phyloP scores from a whole-genome alignment of 2,888 invertebrate species.

The Apamea monoglypha region DNA sequence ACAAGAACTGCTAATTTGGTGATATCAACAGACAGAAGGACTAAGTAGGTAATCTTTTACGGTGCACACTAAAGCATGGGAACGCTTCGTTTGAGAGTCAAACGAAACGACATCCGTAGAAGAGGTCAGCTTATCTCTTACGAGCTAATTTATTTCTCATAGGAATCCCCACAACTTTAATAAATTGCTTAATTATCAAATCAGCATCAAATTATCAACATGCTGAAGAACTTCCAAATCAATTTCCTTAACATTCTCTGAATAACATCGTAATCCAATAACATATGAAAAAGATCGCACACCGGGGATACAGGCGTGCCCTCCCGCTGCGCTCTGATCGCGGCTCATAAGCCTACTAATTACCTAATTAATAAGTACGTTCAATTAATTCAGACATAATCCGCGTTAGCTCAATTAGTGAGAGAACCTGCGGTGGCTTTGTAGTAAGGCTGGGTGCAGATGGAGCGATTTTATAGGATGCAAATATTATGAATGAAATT shows the following conservation, averaged over 20 bases:
- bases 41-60: not conserved
- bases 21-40: not conserved
- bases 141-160: too few species aligned
- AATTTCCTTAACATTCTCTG: constrained; percentile 27
- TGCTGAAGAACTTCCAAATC: constrained; percentile 8
- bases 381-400: constrained; percentile 62
- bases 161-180: not conserved
- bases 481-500: constrained; percentile 3
- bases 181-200: constrained; percentile 36
- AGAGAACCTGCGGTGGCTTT: constrained; percentile 40
- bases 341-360: constrained; percentile 48
- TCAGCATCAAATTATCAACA: constrained; percentile 30
- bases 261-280: constrained; percentile 26
- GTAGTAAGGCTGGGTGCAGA: constrained; percentile 24
- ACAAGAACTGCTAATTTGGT: too few species aligned
- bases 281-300: constrained; percentile 31
- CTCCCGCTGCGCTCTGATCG: constrained; percentile 55
- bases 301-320: constrained; percentile 23
- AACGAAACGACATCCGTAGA: not conserved
- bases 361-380: constrained; percentile 51
- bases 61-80: not conserved
- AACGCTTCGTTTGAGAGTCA: not conserved
- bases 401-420: constrained; percentile 52
- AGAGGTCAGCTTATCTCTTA: not conserved
- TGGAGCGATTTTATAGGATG: not conserved